A percentile compares a stretch with the other conserved stretches of the same genome.
Evolutionary conservation across 23 tunicate genomes (phyloP).

Genomic region (Corella eumyota): DNA sequence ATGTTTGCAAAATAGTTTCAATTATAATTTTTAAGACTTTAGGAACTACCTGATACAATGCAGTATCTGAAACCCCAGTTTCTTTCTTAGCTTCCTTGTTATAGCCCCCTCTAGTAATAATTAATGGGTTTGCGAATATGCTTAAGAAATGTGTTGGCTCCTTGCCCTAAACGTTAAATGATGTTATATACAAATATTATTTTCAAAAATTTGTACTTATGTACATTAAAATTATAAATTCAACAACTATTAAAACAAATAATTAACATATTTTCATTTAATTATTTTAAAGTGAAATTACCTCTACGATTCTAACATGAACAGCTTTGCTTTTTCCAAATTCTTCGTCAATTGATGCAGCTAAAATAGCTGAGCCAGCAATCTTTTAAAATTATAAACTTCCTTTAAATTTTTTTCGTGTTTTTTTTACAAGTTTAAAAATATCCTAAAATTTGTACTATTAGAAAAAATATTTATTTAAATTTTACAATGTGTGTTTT

Average conservation of each 20-base stretch:
- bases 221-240: too few species aligned
- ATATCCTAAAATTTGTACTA: not conserved
- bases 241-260: too few species aligned
- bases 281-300: not conserved
- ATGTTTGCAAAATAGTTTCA: too few species aligned
- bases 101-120: slow-evolving; percentile 56
- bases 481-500: too few species aligned
- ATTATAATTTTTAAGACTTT: too few species aligned
- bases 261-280: not conserved
- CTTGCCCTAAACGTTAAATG: slow-evolving; percentile 53
- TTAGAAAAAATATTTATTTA: too few species aligned
- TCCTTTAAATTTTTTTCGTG: not conserved
- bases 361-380: slow-evolving; percentile 52
- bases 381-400: slow-evolving; percentile 19
- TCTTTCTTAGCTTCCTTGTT: slow-evolving; percentile 33
- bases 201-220: too few species aligned
- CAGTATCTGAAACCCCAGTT: slow-evolving; percentile 28
- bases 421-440: not conserved
- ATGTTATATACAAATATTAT: too few species aligned
- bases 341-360: slow-evolving; percentile 57
- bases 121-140: slow-evolving; percentile 67
- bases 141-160: slow-evolving; percentile 86
- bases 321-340: slow-evolving; percentile 62
- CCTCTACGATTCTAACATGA: slow-evolving; percentile 70
- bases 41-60: slow-evolving; percentile 65